Conservation (phyloP, 2,888 invertebrate genomes). For the Anthrax anthrax region DNA sequence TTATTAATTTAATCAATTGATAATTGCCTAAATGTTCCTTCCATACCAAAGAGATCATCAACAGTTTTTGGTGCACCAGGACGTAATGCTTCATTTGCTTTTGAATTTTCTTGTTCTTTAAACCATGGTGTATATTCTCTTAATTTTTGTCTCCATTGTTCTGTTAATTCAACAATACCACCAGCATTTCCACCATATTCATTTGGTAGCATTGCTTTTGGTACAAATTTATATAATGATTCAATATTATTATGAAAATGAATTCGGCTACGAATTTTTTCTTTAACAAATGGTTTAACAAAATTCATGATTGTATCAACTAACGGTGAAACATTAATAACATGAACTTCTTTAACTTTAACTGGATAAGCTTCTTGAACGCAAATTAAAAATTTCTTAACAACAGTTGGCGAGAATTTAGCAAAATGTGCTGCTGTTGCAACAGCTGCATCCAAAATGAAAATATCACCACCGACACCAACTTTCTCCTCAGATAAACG, state of each 20-base stretch:
- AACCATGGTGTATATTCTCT: slow-evolving; percentile 69
- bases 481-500: slow-evolving; percentile 60
- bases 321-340: slow-evolving; percentile 68
- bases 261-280: slow-evolving; percentile 72
- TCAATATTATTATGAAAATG: slow-evolving; percentile 62
- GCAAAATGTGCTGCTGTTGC: slow-evolving; percentile 69
- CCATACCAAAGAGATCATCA: slow-evolving; percentile 77
- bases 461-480: slow-evolving; percentile 74
- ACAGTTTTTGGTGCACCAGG: slow-evolving; percentile 75
- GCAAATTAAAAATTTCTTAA: slow-evolving; percentile 74
- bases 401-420: slow-evolving; percentile 66
- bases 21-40: slow-evolving; percentile 75
- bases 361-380: slow-evolving; percentile 82
- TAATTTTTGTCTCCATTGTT: slow-evolving; percentile 65
- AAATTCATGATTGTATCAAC: slow-evolving; percentile 75
- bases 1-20: slow-evolving; percentile 57
- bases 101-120: slow-evolving; percentile 58
- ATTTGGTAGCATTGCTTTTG: slow-evolving; percentile 62
- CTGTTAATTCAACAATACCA: slow-evolving; percentile 52
- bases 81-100: slow-evolving; percentile 65
- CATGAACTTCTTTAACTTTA: slow-evolving; percentile 73
- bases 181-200: slow-evolving; percentile 77
- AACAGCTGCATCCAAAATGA: slow-evolving; percentile 63
- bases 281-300: slow-evolving; percentile 74
- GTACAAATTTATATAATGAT: slow-evolving; percentile 62